Percentiles rank a stretch among this genome's conserved stretches.
Evolutionary conservation across 2,113 vertebrate genomes (phyloP).

Genomic region (Cacatua alba): DNA sequence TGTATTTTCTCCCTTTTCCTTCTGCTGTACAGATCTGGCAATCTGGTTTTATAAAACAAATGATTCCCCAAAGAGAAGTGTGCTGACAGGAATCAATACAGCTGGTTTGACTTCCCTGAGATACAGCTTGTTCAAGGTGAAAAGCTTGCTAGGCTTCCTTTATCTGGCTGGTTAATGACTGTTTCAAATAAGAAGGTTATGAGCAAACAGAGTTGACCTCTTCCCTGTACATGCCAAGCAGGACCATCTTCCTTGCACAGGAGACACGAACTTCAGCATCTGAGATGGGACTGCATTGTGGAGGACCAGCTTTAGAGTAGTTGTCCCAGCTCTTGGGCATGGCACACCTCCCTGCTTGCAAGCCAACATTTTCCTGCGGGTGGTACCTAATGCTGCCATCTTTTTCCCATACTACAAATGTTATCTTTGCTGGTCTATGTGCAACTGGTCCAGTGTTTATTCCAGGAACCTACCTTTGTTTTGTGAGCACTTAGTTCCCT

Average conservation of each 20-base stretch:
- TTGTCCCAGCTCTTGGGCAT: not conserved
- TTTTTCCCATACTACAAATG: accelerated
- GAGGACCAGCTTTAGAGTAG: not conserved
- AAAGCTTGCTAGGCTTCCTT: not conserved
- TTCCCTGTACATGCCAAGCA: not conserved
- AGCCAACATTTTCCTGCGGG: accelerated
- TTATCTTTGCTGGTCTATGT: not conserved
- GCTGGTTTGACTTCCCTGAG: not conserved
- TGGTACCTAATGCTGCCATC: accelerated
- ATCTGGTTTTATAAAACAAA: not conserved
- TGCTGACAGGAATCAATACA: not conserved
- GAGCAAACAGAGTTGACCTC: not conserved
- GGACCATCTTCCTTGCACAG: not conserved
- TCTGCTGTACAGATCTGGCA: not conserved
- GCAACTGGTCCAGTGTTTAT: too few relatives aligned
- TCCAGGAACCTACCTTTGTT: not conserved
- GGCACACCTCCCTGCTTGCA: not conserved
- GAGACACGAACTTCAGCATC: not conserved
- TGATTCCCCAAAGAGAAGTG: not conserved
- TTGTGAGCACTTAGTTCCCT: not conserved
- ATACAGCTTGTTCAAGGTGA: not conserved
- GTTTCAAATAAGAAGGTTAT: not conserved
- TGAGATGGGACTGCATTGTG: accelerated
- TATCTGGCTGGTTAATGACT: not conserved
- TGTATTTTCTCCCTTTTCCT: not conserved